phyloP scores from a whole-genome alignment of 2,888 invertebrate genomes.

The Thereva nobilitata region DNA sequence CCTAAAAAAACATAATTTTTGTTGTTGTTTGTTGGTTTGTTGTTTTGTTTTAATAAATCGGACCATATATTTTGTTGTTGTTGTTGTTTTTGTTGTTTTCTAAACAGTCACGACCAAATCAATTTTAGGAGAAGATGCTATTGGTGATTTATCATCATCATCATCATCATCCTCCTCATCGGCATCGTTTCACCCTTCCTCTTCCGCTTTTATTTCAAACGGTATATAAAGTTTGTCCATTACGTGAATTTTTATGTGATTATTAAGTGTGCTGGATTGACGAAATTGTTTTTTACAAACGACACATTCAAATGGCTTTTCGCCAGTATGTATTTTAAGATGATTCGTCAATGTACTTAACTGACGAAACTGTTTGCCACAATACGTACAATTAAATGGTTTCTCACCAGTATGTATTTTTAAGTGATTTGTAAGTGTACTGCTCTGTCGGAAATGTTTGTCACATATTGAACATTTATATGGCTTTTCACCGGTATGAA shows the following conservation, averaged over 20 bases:
- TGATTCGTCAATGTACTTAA: slow-evolving; percentile 58
- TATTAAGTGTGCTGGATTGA: slow-evolving; percentile 58
- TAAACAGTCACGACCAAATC: no score
- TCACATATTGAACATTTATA: slow-evolving; percentile 59
- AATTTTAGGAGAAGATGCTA: no score
- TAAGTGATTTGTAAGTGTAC: slow-evolving; percentile 58
- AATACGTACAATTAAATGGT: slow-evolving; percentile 57
- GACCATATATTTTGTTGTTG: no score
- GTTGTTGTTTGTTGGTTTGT: no score
- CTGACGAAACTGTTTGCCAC: slow-evolving; percentile 58
- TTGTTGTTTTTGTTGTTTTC: no score
- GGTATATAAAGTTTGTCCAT: slow-evolving; percentile 59
- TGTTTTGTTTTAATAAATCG: no score
- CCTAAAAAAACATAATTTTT: no score
- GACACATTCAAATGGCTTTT: slow-evolving; percentile 59
- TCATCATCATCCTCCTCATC: not conserved
- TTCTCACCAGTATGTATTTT: slow-evolving; percentile 59
- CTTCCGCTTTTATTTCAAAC: slow-evolving; percentile 58
- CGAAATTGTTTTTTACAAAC: slow-evolving; percentile 60
- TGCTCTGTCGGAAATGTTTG: slow-evolving; percentile 59
- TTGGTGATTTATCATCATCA: not conserved
- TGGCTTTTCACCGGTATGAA: slow-evolving; percentile 58
- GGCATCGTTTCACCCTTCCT: slow-evolving; percentile 47
- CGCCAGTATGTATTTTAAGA: slow-evolving; percentile 59
- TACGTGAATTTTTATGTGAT: slow-evolving; percentile 59